Base-by-base conservation (phyloP, 2,797 vertebrate species). In the Anguilla obscura region DNA sequence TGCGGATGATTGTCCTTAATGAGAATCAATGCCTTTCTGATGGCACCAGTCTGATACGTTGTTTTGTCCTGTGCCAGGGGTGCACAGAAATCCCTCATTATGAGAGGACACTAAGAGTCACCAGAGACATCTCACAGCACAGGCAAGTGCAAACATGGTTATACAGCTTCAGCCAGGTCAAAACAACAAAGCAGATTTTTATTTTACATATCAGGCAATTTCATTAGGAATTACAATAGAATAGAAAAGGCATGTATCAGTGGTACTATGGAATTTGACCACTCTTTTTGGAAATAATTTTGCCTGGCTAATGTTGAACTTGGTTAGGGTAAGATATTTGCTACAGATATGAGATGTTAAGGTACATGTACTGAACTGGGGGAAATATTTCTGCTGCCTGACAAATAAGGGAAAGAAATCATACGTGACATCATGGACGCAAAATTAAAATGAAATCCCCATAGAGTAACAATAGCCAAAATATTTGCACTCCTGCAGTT, bases 51-150 rank as follows among this genome's bases (percentile, higher is more conserved):
- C 84, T 33, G 8, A 52, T 2, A 50, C 82, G 18, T 48, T 85
- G 3, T 66, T 63, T 58, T 2, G 8, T 33, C n/a, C 24, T 21
- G 54, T 56, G 27, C 33, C 84, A 30, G 21, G 33, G 30, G 36
- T 85, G 83, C 69, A 52, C 48, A 54, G 5, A 89, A 86, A 91
- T 86, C 63, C 58, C 85, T 90, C 87, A 91, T 89, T 91, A 90
- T 85, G 50, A 83, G 30, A 14, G 45, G 24, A 87, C 83, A 27
- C 85, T 87, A 2, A 85, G 24, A 86, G 87, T 91, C 89, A 89
- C 87, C 90, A 84, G 58, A 91, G 76, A 86, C 0, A 6, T 85
- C 71, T 89, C 40, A 0, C 50, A 89, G 50, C 60, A 87, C 69
- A 52, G 71, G 56, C 48, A 63, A 6, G 52, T 40, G 40, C 50